Percentiles rank a stretch among this genome's conserved stretches.
Conservation (phyloP, 2,888 invertebrate species). For the Rhamnusium bicolor region DNA sequence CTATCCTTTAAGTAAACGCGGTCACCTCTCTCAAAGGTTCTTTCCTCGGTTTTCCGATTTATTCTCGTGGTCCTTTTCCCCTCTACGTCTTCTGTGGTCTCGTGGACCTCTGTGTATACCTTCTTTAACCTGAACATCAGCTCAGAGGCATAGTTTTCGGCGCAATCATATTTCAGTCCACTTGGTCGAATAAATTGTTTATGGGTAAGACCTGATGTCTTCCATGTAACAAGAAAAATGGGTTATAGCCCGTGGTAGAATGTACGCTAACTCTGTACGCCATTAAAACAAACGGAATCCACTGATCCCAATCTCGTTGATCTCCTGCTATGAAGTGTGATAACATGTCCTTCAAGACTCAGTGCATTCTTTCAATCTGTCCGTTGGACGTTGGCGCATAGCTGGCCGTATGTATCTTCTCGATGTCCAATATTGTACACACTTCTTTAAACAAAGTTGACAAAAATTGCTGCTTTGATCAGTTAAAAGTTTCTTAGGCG, state of each 20-base stretch:
- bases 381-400: too few species aligned
- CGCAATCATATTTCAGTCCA: conserved; percentile 41
- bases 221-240: conserved; percentile 51
- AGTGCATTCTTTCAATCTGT: conserved; percentile 58
- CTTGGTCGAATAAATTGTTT: conserved; percentile 42
- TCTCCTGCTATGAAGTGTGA: conserved; percentile 58
- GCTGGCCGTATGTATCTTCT: conserved; percentile 53
- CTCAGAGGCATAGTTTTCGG: conserved; percentile 47
- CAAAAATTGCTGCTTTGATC: background rate
- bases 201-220: conserved; percentile 45
- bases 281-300: conserved; percentile 56
- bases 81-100: conserved; percentile 13
- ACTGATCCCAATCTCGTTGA: conserved; percentile 58
- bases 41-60: conserved; percentile 1
- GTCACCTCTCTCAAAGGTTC: conserved; percentile 8
- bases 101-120: conserved; percentile 13
- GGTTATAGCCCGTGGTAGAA: conserved; percentile 47
- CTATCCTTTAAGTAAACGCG: conserved; percentile 11
- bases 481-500: conserved; percentile 36
- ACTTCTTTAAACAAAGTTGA: too few species aligned
- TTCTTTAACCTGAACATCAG: conserved; percentile 16
- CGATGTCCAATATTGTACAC: too few species aligned
- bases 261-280: conserved; percentile 49
- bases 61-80: background rate
- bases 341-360: conserved; percentile 55